Base-by-base conservation (phyloP, 1,140 invertebrate species). In the Drosophila orena region DNA sequence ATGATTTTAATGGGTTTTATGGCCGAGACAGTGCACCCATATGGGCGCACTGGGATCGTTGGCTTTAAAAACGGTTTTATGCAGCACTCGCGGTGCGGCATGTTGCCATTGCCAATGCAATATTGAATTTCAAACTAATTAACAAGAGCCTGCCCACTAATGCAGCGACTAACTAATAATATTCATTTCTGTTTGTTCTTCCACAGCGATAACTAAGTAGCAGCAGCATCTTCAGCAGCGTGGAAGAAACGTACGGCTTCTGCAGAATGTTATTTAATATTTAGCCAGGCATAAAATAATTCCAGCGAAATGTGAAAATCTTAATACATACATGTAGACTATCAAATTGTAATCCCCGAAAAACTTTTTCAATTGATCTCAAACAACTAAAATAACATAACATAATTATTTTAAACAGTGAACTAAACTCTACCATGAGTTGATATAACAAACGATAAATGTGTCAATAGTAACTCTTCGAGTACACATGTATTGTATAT, bases 1-100 rank as follows among this genome's bases (percentile, higher is more conserved):
- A 88, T 88, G 83, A 88, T 89, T 88, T 88, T 88, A 88, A 88
- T 88, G 84, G 60, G 24, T 79, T 88, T 88, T 79, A 88, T 89
- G 76, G 66, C 59, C 58, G 46, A 79, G 79, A 89, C 83, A 79
- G 56, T 79, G 83, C 75, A 52, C 66, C 83, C 83, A 86, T 79
- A 86, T 88, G 83, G 83, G 71, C 72, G 77, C 76, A 52, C 44
- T 79, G 65, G 61, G 22, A 74, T 69, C 70, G 47, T 57, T 65
- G 71, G 35, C 65, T 76, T 79, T 72, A 73, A 84, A 66, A 60
- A 53, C 38, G 22, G 15, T 79, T 83, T 89, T 77, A 79, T 77
- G 74, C 74, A 50, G 43, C 50, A 65, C 34, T 78, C 59, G 76
- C 22, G 66, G 61, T 85, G 73, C 72, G 79, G 55, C 49, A 72